Percentiles rank a stretch among this genome's conserved stretches.
Conservation (phyloP, 2,113 vertebrate genomes). For the Brachypodius melanocephalos region DNA sequence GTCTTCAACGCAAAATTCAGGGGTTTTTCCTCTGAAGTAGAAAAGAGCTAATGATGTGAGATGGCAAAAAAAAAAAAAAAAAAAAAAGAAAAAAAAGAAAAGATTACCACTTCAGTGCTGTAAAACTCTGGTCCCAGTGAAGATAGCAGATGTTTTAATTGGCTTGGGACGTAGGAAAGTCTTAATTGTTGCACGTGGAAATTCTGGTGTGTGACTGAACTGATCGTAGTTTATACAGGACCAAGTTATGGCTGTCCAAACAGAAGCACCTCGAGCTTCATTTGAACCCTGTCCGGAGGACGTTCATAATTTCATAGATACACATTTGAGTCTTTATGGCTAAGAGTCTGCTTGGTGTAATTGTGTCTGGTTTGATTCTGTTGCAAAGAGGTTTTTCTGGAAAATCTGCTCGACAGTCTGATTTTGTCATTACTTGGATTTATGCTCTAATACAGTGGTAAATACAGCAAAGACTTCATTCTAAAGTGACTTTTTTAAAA, state of each 20-base stretch:
- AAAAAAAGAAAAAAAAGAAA: neutral
- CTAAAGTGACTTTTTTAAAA: neutral
- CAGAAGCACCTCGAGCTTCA: neutral
- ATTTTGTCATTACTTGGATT: neutral
- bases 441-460: neutral
- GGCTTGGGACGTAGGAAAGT: neutral
- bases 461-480: neutral
- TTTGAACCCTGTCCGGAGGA: neutral
- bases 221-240: neutral
- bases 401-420: neutral
- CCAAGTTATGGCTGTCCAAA: neutral
- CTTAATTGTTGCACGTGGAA: neutral
- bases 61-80: neutral
- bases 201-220: neutral
- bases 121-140: neutral
- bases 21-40: neutral
- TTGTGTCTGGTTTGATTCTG: neutral
- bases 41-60: neutral
- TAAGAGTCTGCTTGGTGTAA: neutral
- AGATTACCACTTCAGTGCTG: rapidly evolving
- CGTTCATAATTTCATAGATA: neutral
- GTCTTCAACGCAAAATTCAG: neutral
- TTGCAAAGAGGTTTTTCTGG: neutral
- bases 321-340: neutral
- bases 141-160: neutral